Base-by-base conservation (phyloP, 2,888 invertebrate species). In the Operophtera brumata region DNA sequence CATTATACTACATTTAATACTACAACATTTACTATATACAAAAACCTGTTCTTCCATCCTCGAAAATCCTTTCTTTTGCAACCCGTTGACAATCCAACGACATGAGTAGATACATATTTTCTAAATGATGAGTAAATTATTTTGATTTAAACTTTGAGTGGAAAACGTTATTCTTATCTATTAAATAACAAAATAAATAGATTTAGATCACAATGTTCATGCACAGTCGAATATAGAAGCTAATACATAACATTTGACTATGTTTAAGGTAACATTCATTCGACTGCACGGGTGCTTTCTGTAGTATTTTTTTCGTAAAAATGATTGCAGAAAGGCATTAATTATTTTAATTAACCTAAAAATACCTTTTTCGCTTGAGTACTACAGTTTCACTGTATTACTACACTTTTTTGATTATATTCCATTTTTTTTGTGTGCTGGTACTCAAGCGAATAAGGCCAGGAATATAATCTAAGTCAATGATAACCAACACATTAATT, bases 241-340 rank as follows among this genome's bases (percentile, higher is more conserved):
- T 45, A 63, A 48, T 56, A 58, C 50, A 58, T 54, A 49, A 35
- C 20, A 50, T 44, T 54, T 34, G 12, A 39, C 40, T 59, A 59
- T 59, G 60, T 65, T 68, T 65, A 54, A 42, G 42, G 14, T 36
- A 69, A 70, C 59, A 62, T 61, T 54, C 58, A 70, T 57, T 62
- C 70, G 70, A 79, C 80, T 71, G 70, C 69, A 75, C 69, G 54
- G 57, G 62, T 75, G 77, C 81, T 79, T 81, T 81, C 79, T 78
- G 78, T 82, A 82, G 78, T 82, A 84, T 78, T 82, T 80, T 62
- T 67, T 71, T 71, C 76, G 73, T 83, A 81, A 84, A 86, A 86
- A 86, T 88, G 86, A 88, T 88, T 87, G 86, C 80, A 86, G 83
- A 86, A 85, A 82, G 74, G 76, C 77, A 65, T 50, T 71, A 76